phyloP scores from a whole-genome alignment of 2,888 invertebrate species.

The Drosophila eohydei region DNA sequence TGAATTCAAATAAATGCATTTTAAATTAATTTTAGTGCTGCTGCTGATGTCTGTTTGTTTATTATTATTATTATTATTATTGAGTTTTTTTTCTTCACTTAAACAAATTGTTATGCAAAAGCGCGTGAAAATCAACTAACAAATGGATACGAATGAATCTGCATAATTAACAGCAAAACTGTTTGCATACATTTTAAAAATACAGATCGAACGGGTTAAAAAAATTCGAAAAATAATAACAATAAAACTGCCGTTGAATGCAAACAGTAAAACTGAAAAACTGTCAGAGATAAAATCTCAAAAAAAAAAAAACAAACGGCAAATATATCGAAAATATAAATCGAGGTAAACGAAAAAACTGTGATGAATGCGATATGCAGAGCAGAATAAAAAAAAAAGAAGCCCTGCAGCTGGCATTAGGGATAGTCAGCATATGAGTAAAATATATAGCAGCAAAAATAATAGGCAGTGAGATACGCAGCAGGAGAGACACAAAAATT shows the following conservation, averaged over 20 bases:
- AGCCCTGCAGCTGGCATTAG: slow-evolving; percentile 15
- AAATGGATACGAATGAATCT: slow-evolving; percentile 56
- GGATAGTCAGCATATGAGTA: slow-evolving; percentile 10
- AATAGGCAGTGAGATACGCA: too few relatives aligned
- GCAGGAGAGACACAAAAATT: neutral
- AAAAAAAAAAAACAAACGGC: slow-evolving; percentile 13
- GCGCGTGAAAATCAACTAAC: slow-evolving; percentile 75
- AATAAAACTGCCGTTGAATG: slow-evolving; percentile 32
- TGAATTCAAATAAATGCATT: slow-evolving; percentile 66
- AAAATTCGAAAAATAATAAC: slow-evolving; percentile 16
- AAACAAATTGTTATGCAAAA: slow-evolving; percentile 73
- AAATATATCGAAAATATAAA: slow-evolving; percentile 42
- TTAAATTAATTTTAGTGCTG: slow-evolving; percentile 57
- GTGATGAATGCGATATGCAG: slow-evolving; percentile 11
- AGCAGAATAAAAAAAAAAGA: neutral
- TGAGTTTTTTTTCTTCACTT: slow-evolving; percentile 13
- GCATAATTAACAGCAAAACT: slow-evolving; percentile 71
- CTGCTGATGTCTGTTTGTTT: slow-evolving; percentile 9
- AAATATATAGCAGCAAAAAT: neutral
- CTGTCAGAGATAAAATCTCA: slow-evolving; percentile 2
- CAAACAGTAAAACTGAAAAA: slow-evolving; percentile 7
- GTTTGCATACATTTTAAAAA: slow-evolving; percentile 58
- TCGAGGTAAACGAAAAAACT: slow-evolving; percentile 15
- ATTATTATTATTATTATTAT: neutral
- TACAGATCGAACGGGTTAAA: neutral